Base-by-base conservation (phyloP, 2,888 invertebrate species). In the Eupithecia subumbrata region DNA sequence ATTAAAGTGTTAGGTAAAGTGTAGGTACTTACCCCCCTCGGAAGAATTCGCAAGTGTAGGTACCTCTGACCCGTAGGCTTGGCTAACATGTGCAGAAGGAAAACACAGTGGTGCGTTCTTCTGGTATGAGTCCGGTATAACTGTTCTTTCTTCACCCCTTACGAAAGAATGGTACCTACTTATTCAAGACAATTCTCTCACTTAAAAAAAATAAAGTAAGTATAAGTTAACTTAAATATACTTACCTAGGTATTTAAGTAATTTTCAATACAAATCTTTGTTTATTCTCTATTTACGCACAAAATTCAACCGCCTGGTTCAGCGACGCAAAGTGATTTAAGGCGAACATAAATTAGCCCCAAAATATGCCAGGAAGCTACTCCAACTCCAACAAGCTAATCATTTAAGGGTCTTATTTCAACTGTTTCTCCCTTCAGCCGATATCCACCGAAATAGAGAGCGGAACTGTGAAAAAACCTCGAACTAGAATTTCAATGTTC, bases 271-370 rank as follows among this genome's bases (percentile, higher is more conserved):
- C 12, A 67, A 40, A 67, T 37, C 37, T 37, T 67, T 34, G 66
- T 67, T 40, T 40, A 67, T 40, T 34, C 64, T 64, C 30, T 37
- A 40, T 56, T 14, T 34, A 40, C 18, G n/a, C 18, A 67, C 66
- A 67, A 67, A 22, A 67, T 67, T 37, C 40, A 12, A 25, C 22
- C 25, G 43, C 43, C 40, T 22, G 64, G 43, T 73, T 76, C 48
- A 43, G n/a, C 18, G 48, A 64, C 71, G n/a, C 48, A 66, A 79
- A 80, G 78, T 80, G 79, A 81, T 81, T 81, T 81, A 81, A 75
- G 71, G 69, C 75, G 43, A 70, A 68, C 74, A 81, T 81, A 80
- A 81, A 79, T 81, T 75, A 74, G 45, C 52, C 40, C 72, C 45
- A 75, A 80, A 68, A 80, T 78, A 77, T 78, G 71, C 77, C 75